Base-by-base conservation (phyloP, 2,888 invertebrate genomes). In the Phengaris arion region DNA sequence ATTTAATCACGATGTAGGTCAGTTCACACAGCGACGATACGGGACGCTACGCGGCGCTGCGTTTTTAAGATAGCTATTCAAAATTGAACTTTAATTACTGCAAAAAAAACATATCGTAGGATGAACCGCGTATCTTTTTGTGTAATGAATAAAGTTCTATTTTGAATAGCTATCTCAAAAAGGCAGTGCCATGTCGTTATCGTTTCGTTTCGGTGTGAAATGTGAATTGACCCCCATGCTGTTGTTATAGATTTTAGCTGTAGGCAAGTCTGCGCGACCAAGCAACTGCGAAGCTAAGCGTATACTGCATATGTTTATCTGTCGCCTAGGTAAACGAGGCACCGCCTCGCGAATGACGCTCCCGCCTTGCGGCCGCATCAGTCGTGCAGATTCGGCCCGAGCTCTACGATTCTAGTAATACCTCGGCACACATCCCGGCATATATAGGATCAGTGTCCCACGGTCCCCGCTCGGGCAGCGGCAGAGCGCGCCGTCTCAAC, bases 391-490 rank as follows among this genome's bases (percentile, higher is more conserved):
- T 22, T 59, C 59, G 22, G 59, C 57, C 8, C 15, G 7, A n/a
- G 57, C 22, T 52, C 15, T 51, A 22, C 8, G 35, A 15, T 74
- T 9, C 5, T 74, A 46, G 59, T 45, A 13, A 90, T 96, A 98
- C 98, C 97, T 98, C 96, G 78, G 97, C 95, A 90, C 98, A 97
- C 94, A 96, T 96, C 85, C 95, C 95, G 86, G 96, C 96, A 93
- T 97, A 98, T 86, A 97, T 96, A 85, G 96, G 96, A 89, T 98
- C 97, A 82, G 96, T 95, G 92, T 96, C 96, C 95, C 96, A 96
- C 79, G 96, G 96, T 54, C 96, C 96, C 85, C 97, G 96, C 85
- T 96, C 96, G 79, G 98, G 98, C 87, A 97, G 94, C 80, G 96
- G 95, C 89, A 97, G 96, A 86, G 97, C 97, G 85, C 97, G 96